phyloP scores from a whole-genome alignment of 2,888 invertebrate species.

The Torymus auratus region DNA sequence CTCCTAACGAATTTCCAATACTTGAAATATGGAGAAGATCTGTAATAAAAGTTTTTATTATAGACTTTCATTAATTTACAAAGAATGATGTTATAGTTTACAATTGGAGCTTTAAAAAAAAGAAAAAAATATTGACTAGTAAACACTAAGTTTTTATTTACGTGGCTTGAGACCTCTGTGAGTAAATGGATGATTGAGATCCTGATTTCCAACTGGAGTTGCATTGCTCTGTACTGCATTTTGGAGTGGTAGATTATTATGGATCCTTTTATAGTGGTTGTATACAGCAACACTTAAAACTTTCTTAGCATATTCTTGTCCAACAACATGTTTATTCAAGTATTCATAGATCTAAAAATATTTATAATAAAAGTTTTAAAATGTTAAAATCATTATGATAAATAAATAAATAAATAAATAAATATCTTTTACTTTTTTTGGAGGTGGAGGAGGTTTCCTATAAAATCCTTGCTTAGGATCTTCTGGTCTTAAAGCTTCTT shows the following conservation, averaged over 20 bases:
- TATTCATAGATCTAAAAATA: conserved; percentile 90
- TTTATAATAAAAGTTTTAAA: conserved; percentile 22
- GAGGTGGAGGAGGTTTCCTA: conserved; percentile 94
- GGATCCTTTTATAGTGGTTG: conserved; percentile 98
- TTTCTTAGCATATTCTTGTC: conserved; percentile 98
- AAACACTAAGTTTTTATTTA: conserved; percentile 68
- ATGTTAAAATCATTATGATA: conserved; percentile 3
- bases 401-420: too few species aligned
- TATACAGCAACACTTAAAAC: conserved; percentile 98
- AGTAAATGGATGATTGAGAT: conserved; percentile 83
- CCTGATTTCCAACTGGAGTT: conserved; percentile 78
- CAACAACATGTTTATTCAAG: conserved; percentile 96
- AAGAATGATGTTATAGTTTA: too few species aligned
- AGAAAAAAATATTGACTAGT: conserved; percentile 25
- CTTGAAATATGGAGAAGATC: conserved; percentile 92
- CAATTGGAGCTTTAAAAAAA: not conserved
- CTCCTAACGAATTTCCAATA: conserved; percentile 83
- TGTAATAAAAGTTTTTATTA: conserved; percentile 72
- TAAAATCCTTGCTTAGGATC: conserved; percentile 84
- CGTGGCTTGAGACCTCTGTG: conserved; percentile 83
- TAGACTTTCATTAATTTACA: not conserved
- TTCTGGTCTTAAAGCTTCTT: conserved; percentile 83
- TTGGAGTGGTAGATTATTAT: conserved; percentile 88
- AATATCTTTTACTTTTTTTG: conserved; percentile 84
- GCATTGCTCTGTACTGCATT: conserved; percentile 67